Evolutionary conservation across 2,888 invertebrate genomes (phyloP).

Genomic region (Gymnosoma rotundatum): DNA sequence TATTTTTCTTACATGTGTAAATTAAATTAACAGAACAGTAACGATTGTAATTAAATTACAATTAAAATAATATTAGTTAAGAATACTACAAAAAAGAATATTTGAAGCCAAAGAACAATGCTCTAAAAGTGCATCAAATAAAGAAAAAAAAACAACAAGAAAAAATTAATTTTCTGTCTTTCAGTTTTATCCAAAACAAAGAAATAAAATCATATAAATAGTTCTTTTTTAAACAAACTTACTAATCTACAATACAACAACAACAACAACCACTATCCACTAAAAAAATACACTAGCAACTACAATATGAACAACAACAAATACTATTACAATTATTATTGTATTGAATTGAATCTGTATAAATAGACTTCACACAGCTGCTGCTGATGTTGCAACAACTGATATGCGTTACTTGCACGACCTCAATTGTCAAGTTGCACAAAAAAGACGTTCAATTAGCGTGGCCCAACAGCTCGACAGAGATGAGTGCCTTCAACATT

Average conservation of each 20-base stretch:
- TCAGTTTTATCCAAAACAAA: too few relatives aligned
- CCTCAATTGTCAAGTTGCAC: constrained; percentile 83
- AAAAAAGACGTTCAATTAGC: constrained; percentile 82
- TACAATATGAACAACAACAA: constrained; percentile 21
- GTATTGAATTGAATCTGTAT: constrained; percentile 59
- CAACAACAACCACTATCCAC: constrained; percentile 31
- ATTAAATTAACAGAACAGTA: constrained; percentile 75
- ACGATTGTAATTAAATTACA: constrained; percentile 79
- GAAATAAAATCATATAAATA: too few relatives aligned
- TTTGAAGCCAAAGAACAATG: constrained; percentile 36
- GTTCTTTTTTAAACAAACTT: constrained; percentile 2
- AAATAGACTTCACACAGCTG: constrained; percentile 55
- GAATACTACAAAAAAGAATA: constrained; percentile 64
- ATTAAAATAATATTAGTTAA: constrained; percentile 75
- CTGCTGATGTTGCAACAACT: constrained; percentile 73
- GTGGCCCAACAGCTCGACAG: constrained; percentile 83
- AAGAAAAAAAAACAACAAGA: constrained; percentile 2
- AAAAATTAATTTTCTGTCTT: neutral
- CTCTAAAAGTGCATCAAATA: constrained; percentile 11
- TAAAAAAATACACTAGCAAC: constrained; percentile 19
- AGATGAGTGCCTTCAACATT: constrained; percentile 87
- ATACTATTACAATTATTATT: constrained; percentile 29
- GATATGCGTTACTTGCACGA: constrained; percentile 83
- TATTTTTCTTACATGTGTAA: constrained; percentile 22
- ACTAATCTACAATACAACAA: neutral